A percentile compares a stretch with the other conserved stretches of the same genome.
These are phyloP conservation scores for Phaonia tiefii DNA, from an alignment of 2,888 invertebrate genomes.

Conservation along the genomic window DNA sequence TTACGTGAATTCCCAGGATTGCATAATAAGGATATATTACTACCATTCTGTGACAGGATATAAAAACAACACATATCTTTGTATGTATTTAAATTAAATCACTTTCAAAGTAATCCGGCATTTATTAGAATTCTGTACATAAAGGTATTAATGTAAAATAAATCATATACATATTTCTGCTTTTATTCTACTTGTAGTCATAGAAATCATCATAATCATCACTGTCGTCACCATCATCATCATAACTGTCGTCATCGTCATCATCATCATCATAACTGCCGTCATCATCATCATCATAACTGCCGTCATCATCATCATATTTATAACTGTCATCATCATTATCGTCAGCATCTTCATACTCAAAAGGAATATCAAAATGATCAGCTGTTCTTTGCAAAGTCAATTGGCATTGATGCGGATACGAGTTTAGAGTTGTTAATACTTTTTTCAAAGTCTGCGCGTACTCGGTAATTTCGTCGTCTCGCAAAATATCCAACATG, in stretches of 20 bases:
- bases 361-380: slow-evolving; percentile 33
- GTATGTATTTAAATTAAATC: too few species aligned
- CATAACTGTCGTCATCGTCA: background rate
- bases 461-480: slow-evolving; percentile 43
- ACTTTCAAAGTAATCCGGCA: too few species aligned
- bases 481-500: slow-evolving; percentile 54
- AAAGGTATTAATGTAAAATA: too few species aligned
- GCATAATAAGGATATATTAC: too few species aligned
- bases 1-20: too few species aligned
- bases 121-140: too few species aligned
- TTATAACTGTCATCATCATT: background rate
- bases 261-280: background rate
- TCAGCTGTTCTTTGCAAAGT: background rate
- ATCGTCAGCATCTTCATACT: background rate
- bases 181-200: too few species aligned
- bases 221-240: too few species aligned
- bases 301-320: background rate
- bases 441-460: slow-evolving; percentile 11
- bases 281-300: background rate
- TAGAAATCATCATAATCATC: too few species aligned
- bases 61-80: too few species aligned
- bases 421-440: slow-evolving; percentile 26
- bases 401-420: slow-evolving; percentile 25
- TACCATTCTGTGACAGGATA: too few species aligned
- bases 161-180: too few species aligned